Evolutionary conservation across 2,113 vertebrate species (phyloP).

Genomic region (Balaeniceps rex): DNA sequence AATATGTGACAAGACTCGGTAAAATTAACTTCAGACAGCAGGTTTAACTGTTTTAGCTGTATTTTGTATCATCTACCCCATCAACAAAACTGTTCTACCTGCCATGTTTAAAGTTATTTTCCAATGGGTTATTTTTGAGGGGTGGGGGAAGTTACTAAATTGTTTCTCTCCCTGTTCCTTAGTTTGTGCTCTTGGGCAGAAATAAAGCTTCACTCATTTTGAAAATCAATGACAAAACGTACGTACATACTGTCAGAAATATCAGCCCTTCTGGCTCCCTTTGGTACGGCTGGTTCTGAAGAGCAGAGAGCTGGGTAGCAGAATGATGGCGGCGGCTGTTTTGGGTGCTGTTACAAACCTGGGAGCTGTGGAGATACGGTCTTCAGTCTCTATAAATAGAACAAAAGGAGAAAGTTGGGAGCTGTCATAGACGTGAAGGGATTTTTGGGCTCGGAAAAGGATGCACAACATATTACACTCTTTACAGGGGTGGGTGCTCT

Average conservation of each 20-base stretch:
- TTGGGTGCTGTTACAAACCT: neutral
- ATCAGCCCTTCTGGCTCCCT: neutral
- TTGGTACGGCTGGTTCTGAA: neutral
- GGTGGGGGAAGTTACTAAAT: neutral
- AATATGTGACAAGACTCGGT: neutral
- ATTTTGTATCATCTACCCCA: neutral
- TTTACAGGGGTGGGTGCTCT: neutral
- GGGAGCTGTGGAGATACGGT: neutral
- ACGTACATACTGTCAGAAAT: neutral
- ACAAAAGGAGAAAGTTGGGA: neutral
- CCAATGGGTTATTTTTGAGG: neutral
- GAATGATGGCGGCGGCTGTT: rapidly evolving
- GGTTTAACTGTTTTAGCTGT: neutral
- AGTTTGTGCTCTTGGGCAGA: neutral
- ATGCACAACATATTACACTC: rapidly evolving
- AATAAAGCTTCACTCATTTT: neutral
- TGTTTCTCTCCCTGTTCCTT: neutral
- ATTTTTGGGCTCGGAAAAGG: neutral
- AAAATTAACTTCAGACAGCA: neutral
- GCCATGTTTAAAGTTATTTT: neutral
- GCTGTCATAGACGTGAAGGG: neutral
- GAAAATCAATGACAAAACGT: neutral
- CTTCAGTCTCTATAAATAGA: neutral
- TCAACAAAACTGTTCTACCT: neutral
- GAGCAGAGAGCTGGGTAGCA: neutral